Conservation (phyloP, 2,888 invertebrate genomes). For the Dascillus cervinus region DNA sequence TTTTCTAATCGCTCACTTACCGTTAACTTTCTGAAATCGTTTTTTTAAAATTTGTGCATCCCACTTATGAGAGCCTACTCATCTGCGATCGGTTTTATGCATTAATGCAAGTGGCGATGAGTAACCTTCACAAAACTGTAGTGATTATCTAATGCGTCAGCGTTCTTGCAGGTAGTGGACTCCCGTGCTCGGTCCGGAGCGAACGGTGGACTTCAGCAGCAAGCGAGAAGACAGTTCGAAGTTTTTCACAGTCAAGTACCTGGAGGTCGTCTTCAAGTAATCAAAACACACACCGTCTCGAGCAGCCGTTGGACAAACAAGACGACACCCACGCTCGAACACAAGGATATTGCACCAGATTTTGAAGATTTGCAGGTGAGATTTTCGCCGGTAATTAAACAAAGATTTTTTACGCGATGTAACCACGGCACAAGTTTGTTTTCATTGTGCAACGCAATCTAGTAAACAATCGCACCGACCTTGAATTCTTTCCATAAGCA, state of each 20-base stretch:
- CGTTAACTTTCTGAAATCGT: too few species aligned
- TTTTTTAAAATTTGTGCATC: too few species aligned
- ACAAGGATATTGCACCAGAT: constrained; percentile 18
- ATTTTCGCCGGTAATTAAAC: constrained; percentile 1
- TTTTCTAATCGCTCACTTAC: too few species aligned
- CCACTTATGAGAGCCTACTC: too few species aligned
- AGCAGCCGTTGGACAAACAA: constrained; percentile 33
- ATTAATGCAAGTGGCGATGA: constrained; percentile 17
- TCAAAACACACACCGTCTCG: constrained; percentile 52
- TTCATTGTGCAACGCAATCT: too few species aligned
- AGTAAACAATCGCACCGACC: too few species aligned
- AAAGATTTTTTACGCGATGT: too few species aligned
- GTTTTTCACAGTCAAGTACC: constrained; percentile 63
- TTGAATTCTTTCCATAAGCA: too few species aligned
- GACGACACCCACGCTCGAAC: constrained; percentile 9
- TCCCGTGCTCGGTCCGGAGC: constrained; percentile 46
- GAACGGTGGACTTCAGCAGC: constrained; percentile 46
- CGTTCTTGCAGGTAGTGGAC: constrained; percentile 45
- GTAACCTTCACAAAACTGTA: constrained; percentile 27
- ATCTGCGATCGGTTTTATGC: constrained; percentile 13
- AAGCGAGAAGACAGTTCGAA: constrained; percentile 54
- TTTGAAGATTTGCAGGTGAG: constrained; percentile 40
- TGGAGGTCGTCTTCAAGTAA: constrained; percentile 61
- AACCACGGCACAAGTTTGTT: too few species aligned
- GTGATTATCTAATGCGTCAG: constrained; percentile 22